Evolutionary conservation across 2,113 vertebrate species (phyloP), one percentile per base, ranked within the genome.

Genomic region (Hippocampus barbouri): DNA sequence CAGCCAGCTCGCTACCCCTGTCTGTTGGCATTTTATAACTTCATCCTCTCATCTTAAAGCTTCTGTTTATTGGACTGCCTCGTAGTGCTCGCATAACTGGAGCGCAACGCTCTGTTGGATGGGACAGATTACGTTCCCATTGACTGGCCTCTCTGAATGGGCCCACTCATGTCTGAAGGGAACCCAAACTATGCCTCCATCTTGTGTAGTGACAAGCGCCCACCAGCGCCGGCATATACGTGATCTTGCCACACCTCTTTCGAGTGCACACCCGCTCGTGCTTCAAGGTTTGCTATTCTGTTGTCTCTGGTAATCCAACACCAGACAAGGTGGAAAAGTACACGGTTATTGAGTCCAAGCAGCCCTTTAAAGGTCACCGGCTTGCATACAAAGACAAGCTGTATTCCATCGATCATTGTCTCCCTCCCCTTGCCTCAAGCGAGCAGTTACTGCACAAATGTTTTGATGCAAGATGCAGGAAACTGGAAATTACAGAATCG

Each of bases 251-350:
- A 79, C 67, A 82, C 76, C 68, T 60, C 60, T 43, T 66, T 67
- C 78, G 34, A 64, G 59, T 43, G 51, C 68, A 21, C 74, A 61
- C 74, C 38, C 34, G 9, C 66, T 68, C 49, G 16, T 23, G 41
- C 56, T 4, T 56, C 64, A 11, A 25, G 69, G 80, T 81, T 80
- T 71, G 86, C 72, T 83, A 77, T 87, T 83, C 89, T 77, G n/a
- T 92, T 89, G 78, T 87, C 89, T 84, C 75, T 89, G 92, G 85
- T 90, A 93, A 89, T 86, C 92, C 92, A 69, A 92, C 91, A 91
- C 74, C 86, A 77, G 73, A 23, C 79, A 79, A 27, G 79, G 89
- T 79, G 85, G 76, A 72, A 75, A 75, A 82, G 88, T 78, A 89
- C 82, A 76, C 82, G 66, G 83, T 87, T 90, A 81, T 92, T 90